Conservation (phyloP, 2,797 vertebrate genomes). For the Passerculus sandwichensis region DNA sequence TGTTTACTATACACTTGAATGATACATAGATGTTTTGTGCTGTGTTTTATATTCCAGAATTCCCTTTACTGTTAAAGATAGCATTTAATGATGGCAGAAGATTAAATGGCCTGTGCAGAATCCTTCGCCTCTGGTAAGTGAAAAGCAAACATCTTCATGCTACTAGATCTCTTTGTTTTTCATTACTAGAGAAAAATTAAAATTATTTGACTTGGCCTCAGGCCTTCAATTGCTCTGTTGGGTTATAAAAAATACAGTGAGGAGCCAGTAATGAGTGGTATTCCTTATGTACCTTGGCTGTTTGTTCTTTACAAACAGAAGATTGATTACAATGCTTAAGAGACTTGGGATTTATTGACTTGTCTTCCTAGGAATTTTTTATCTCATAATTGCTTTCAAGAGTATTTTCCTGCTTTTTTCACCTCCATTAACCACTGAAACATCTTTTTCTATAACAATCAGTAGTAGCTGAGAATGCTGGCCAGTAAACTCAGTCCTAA, state of each 20-base stretch:
- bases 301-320: slow-evolving; percentile 37
- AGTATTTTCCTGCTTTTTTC: neutral
- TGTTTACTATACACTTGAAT: neutral
- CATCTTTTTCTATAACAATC: neutral
- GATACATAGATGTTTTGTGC: neutral
- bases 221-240: slow-evolving; percentile 2
- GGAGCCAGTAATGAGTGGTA: neutral
- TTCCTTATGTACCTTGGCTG: neutral
- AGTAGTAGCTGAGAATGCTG: neutral
- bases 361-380: slow-evolving; percentile 14
- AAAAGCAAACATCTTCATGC: slow-evolving; percentile 33
- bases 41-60: neutral
- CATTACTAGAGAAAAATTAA: slow-evolving; percentile 30
- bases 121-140: slow-evolving; percentile 25
- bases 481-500: neutral
- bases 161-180: slow-evolving; percentile 17
- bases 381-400: slow-evolving; percentile 2
- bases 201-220: slow-evolving; percentile 5
- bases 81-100: neutral
- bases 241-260: slow-evolving; percentile 24
- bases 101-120: slow-evolving; percentile 9
- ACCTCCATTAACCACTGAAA: neutral
- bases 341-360: slow-evolving; percentile 16
- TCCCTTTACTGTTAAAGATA: neutral
- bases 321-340: neutral